Percentiles rank a stretch among this genome's conserved stretches.
phyloP scores from a whole-genome alignment of 2,113 vertebrate species.

The Tinamus guttatus region DNA sequence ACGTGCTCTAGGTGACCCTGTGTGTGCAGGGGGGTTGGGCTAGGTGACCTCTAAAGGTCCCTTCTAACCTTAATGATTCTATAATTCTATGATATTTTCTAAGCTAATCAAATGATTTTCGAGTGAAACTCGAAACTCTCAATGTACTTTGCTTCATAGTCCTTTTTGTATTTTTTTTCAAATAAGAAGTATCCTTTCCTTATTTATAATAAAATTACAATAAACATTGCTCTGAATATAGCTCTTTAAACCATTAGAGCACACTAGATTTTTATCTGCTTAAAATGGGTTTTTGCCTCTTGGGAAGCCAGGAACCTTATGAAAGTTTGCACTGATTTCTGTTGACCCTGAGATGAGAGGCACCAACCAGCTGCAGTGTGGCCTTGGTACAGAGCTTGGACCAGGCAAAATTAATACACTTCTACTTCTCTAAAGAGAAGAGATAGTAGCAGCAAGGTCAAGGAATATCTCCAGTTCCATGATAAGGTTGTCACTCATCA shows the following conservation, averaged over 20 bases:
- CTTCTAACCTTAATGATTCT: too few relatives aligned
- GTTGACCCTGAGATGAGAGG: neutral
- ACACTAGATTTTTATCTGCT: neutral
- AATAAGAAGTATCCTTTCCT: neutral
- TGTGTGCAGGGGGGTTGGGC: too few relatives aligned
- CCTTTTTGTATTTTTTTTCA: neutral
- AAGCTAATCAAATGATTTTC: neutral
- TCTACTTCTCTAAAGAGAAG: neutral
- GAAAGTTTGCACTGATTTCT: neutral
- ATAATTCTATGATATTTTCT: too few relatives aligned
- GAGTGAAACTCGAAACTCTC: neutral
- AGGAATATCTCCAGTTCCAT: accelerated
- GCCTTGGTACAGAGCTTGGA: neutral
- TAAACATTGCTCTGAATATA: neutral
- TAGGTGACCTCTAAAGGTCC: too few relatives aligned
- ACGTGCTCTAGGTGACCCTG: too few relatives aligned
- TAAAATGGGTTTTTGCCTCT: neutral
- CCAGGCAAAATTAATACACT: neutral
- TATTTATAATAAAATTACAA: neutral
- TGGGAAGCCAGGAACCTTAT: neutral
- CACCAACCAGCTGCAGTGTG: neutral
- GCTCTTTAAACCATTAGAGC: neutral
- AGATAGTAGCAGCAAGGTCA: neutral
- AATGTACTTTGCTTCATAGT: neutral
- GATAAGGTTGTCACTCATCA: neutral